Evolutionary conservation across 1,140 invertebrate species (phyloP).

Genomic region (Musca vetustissima): DNA sequence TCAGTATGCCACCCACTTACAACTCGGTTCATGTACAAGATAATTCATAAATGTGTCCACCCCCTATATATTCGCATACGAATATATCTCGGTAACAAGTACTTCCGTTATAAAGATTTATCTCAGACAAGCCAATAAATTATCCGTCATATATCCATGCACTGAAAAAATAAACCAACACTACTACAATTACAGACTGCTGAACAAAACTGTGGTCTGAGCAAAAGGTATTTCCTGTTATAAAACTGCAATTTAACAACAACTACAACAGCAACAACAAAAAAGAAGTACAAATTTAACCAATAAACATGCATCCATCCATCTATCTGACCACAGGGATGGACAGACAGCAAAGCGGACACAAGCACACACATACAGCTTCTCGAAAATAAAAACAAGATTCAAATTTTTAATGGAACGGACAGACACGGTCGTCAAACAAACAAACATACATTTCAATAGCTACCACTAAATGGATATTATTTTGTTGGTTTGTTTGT

Average conservation of each 20-base stretch:
- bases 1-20: constrained; percentile 10
- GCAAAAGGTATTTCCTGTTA: constrained; percentile 24
- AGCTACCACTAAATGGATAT: no score
- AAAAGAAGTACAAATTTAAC: background rate
- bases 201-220: constrained; percentile 18
- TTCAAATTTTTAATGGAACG: background rate
- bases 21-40: background rate
- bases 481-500: no score
- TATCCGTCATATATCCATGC: no score
- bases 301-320: constrained; percentile 3
- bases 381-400: background rate
- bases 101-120: constrained; percentile 23
- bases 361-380: background rate
- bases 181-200: background rate
- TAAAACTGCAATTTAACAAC: constrained; percentile 13
- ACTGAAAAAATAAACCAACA: background rate
- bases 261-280: no score
- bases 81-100: constrained; percentile 14
- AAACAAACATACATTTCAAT: no score
- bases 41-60: background rate
- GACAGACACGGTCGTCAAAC: no score
- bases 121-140: constrained; percentile 13
- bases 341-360: background rate
- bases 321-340: background rate
- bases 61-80: constrained; percentile 1